Evolutionary conservation across 2,797 vertebrate species (phyloP).

Genomic region (Lagodon rhomboides): DNA sequence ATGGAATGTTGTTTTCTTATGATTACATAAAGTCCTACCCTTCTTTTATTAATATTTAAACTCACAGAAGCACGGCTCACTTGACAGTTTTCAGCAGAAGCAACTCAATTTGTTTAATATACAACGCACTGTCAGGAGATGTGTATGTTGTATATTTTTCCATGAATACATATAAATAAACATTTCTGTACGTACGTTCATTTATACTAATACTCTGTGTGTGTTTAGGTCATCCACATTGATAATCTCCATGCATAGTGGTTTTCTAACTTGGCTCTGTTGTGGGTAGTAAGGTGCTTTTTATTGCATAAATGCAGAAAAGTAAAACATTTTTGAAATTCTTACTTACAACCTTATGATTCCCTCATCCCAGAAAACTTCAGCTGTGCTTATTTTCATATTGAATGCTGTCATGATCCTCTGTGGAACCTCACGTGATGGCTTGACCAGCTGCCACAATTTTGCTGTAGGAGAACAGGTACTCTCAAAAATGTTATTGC

Average conservation of each 20-base stretch:
- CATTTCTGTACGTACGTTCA: background rate
- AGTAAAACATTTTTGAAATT: background rate
- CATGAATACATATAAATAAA: background rate
- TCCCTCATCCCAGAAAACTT: background rate
- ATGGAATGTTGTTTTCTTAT: conserved; percentile 44
- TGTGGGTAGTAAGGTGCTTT: background rate
- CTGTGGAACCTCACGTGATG: background rate
- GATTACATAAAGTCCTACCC: background rate
- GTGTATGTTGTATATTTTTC: background rate
- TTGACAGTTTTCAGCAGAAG: conserved; percentile 3
- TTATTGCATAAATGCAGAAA: background rate
- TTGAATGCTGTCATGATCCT: background rate
- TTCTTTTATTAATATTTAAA: conserved; percentile 2
- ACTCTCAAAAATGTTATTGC: too few species aligned
- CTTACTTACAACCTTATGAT: background rate
- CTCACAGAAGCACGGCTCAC: conserved; percentile 1
- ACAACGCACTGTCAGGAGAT: background rate
- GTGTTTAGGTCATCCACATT: background rate
- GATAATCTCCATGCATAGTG: background rate
- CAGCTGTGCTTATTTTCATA: background rate
- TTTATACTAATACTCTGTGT: background rate
- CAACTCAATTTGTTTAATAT: background rate
- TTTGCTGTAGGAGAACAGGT: too few species aligned
- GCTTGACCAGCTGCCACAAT: too few species aligned
- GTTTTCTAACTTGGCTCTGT: background rate